Conservation (phyloP, 1,140 invertebrate species). For the Calephelis nemesis region DNA sequence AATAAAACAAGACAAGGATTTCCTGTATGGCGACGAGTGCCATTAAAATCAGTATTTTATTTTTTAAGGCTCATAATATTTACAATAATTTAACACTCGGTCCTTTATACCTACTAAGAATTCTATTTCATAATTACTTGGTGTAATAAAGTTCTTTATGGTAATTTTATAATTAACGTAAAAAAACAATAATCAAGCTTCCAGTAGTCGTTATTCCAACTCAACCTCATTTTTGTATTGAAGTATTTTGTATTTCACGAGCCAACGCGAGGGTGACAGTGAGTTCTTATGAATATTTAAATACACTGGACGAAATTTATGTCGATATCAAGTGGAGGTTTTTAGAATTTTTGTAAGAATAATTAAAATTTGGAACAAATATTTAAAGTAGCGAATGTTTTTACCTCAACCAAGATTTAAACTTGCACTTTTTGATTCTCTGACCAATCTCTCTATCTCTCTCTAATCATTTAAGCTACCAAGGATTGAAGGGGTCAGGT, state of each 20-base stretch:
- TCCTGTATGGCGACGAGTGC: too few relatives aligned
- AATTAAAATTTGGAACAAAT: too few relatives aligned
- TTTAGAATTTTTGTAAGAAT: not conserved
- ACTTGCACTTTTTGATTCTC: too few relatives aligned
- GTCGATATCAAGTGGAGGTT: not conserved
- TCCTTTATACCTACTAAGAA: not conserved
- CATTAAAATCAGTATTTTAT: not conserved
- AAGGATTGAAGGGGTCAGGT: too few relatives aligned
- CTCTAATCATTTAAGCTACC: too few relatives aligned
- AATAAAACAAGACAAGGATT: too few relatives aligned
- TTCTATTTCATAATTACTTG: not conserved
- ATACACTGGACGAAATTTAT: not conserved
- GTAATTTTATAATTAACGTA: slow-evolving; percentile 3
- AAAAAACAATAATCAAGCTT: slow-evolving; percentile 1
- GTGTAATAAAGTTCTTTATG: not conserved
- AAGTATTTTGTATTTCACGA: slow-evolving; percentile 8
- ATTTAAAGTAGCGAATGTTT: too few relatives aligned
- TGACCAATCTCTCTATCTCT: too few relatives aligned
- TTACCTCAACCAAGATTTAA: too few relatives aligned
- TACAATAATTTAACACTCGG: not conserved
- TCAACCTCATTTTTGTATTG: slow-evolving; percentile 7
- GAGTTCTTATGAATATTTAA: slow-evolving; percentile 16
- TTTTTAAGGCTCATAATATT: not conserved
- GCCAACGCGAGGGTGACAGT: slow-evolving; percentile 13
- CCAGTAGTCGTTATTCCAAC: not conserved